These are phyloP conservation scores for Sebastes aleutianus DNA, from an alignment of 2,797 vertebrate species.

Conservation along the genomic window DNA sequence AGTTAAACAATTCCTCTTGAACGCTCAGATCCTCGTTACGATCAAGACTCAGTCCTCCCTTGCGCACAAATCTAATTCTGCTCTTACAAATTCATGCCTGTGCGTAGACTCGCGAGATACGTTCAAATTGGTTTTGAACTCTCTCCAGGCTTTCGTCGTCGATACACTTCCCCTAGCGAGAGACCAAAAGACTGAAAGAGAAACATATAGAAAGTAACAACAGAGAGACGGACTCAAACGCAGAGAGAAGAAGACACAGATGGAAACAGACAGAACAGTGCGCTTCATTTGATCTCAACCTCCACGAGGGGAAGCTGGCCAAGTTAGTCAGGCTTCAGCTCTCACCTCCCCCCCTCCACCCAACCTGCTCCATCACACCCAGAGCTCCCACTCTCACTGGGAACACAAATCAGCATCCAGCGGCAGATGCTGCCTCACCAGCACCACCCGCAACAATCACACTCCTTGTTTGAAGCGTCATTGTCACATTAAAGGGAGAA, in stretches of 20 bases:
- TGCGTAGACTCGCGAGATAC: not conserved
- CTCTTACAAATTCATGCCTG: not conserved
- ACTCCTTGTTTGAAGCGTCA: not conserved
- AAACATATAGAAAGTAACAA: not conserved
- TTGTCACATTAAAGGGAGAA: not conserved
- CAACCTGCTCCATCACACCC: not conserved
- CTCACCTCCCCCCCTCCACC: not conserved
- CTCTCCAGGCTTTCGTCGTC: not conserved
- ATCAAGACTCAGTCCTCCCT: not conserved
- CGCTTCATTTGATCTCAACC: slow-evolving; percentile 36
- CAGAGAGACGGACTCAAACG: not conserved
- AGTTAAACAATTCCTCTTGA: not conserved
- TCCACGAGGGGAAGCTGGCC: slow-evolving; percentile 8
- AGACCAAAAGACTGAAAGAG: not conserved
- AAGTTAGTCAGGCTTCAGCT: slow-evolving; percentile 12
- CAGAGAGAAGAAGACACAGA: slow-evolving; percentile 6
- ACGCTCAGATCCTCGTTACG: not conserved
- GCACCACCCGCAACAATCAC: not conserved
- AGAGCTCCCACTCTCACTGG: not conserved
- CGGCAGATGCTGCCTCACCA: not conserved
- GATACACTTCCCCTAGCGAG: not conserved
- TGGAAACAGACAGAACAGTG: slow-evolving; percentile 3
- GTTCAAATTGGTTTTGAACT: not conserved
- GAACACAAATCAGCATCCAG: slow-evolving; percentile 13
- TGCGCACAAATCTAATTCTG: not conserved